Conservation (phyloP, 2,888 invertebrate species). For the Caenorhabditis sinica region DNA sequence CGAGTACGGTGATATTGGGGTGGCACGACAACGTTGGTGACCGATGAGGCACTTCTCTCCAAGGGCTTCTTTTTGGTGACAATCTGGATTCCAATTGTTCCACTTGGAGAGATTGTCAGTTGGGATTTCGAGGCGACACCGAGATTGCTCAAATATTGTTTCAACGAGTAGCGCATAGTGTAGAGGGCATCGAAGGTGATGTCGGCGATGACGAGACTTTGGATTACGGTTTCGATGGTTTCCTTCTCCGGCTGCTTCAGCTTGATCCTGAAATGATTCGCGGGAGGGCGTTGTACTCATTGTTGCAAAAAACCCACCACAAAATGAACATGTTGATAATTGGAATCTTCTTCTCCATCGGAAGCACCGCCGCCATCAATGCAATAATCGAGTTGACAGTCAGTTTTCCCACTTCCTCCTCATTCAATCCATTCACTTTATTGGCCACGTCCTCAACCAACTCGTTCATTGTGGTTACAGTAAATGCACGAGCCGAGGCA, state of each 20-base stretch:
- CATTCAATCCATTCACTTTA: neutral
- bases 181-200: conserved; percentile 38
- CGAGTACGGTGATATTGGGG: conserved; percentile 17
- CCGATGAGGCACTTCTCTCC: neutral
- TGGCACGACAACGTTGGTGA: neutral
- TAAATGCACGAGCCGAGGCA: conserved; percentile 29
- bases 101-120: conserved; percentile 31
- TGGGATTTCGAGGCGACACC: conserved; percentile 20
- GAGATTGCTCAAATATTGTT: conserved; percentile 32
- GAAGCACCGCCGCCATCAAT: conserved; percentile 40
- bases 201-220: conserved; percentile 37
- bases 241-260: conserved; percentile 2
- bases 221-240: conserved; percentile 16
- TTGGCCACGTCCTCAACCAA: conserved; percentile 8
- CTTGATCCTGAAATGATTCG: conserved; percentile 44
- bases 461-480: conserved; percentile 35
- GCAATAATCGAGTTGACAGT: conserved; percentile 41
- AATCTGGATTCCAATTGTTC: conserved; percentile 23
- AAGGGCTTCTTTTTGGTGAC: neutral
- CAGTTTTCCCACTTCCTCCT: conserved; percentile 9
- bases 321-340: conserved; percentile 56
- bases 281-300: too few species aligned
- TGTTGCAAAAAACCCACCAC: conserved; percentile 27
- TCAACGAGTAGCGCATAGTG: conserved; percentile 30
- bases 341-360: conserved; percentile 44